Conservation (phyloP, 2,888 invertebrate genomes). For the Pyrochroa serraticornis region DNA sequence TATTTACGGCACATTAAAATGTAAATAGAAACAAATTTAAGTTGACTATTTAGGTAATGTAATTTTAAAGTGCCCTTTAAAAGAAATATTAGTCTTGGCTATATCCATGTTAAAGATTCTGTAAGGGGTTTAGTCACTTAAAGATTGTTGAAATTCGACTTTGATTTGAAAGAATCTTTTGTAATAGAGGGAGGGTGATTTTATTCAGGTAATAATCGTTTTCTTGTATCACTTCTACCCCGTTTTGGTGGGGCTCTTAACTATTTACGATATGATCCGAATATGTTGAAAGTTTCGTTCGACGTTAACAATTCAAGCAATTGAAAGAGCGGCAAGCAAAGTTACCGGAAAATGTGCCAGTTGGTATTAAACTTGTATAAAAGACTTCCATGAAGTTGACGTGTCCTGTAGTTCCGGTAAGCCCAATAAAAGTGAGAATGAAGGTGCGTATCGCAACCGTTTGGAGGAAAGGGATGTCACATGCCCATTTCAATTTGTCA, state of each 20-base stretch:
- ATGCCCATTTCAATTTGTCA: conserved; percentile 56
- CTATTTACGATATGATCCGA: conserved; percentile 8
- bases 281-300: background rate
- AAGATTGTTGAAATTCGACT: no score
- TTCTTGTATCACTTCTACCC: no score
- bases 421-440: background rate
- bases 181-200: no score
- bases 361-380: conserved; percentile 12
- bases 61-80: no score
- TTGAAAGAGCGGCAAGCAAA: background rate
- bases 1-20: background rate
- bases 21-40: background rate
- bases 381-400: conserved; percentile 10
- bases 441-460: background rate
- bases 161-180: no score
- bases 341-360: conserved; percentile 4
- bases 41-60: background rate
- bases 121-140: no score
- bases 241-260: background rate
- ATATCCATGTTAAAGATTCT: no score
- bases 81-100: no score
- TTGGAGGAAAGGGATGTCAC: conserved; percentile 33
- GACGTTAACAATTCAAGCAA: background rate
- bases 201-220: no score
- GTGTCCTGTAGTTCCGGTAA: background rate